Conservation (phyloP, 2,797 vertebrate genomes). For the Acanthis flammea region DNA sequence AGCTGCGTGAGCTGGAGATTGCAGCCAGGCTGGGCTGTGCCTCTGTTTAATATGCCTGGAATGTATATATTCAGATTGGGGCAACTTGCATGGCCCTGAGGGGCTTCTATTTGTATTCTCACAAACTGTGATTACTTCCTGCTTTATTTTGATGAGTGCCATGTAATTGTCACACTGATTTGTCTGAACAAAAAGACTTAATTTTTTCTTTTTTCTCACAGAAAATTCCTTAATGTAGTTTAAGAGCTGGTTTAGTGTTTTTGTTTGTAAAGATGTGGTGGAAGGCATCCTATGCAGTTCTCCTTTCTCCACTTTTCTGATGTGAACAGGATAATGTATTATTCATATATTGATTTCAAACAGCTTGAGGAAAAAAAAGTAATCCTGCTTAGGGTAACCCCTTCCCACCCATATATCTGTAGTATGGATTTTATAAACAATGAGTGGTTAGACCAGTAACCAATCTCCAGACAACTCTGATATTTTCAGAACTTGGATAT, state of each 20-base stretch:
- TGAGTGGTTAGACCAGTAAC: not conserved
- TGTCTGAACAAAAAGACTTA: not conserved
- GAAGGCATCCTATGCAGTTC: not conserved
- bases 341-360: not conserved
- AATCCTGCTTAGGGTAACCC: not conserved
- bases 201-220: not conserved
- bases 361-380: not conserved
- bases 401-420: not conserved
- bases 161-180: conserved; percentile 33
- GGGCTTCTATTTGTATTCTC: conserved; percentile 76
- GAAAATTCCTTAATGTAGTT: not conserved
- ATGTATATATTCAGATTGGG: conserved; percentile 79
- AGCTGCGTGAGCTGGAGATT: conserved; percentile 69
- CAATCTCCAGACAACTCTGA: not conserved
- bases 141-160: conserved; percentile 70
- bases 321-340: not conserved
- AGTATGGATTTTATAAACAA: not conserved
- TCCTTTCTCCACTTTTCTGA: not conserved
- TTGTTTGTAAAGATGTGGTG: not conserved
- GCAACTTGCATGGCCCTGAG: conserved; percentile 57
- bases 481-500: not conserved
- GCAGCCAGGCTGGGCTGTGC: conserved; percentile 45
- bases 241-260: not conserved
- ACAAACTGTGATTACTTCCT: conserved; percentile 84
- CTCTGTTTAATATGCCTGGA: conserved; percentile 76